Base-by-base conservation (phyloP, 37 sponge, comb jelly and placozoan genomes). In the Halichondria panicea region DNA sequence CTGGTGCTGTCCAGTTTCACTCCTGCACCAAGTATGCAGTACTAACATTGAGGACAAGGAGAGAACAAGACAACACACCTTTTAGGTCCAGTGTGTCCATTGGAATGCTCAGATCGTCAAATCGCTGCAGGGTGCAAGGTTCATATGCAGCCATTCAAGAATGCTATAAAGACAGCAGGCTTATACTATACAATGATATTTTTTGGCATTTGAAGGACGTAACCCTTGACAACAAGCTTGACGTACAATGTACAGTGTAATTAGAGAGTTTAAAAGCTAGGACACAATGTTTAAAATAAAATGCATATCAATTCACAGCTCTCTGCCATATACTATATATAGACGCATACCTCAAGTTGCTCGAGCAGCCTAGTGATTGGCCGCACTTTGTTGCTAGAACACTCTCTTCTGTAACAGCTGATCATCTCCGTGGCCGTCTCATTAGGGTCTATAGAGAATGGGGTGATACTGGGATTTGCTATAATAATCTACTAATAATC, bases 51-150 rank as follows among this genome's bases (percentile, higher is more conserved):
- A 27, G 4, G 56, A 55, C 25, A 48, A 15, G 52, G 52, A 48
- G 52, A 18, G 13, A 48, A 15, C 52, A 48, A 48, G 13, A 48
- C 15, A 48, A 15, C 52, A 0, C 41, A 84, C 85, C 85, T 74
- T 75, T 84, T 7, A 93, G 79, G 63, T 93, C 93, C 52, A 93
- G 74, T 8, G 84, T 88, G 69, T 93, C 89, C 24, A 85, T 85
- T 0, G 89, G 89, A 21, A 76, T 81, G 24, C 19, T 77, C 43
- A 93, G 81, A 35, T 84, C 82, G 55, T 93, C 81, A 40, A 93
- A 38, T 21, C 86, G 67, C 93, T 93, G 46, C n/a, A n/a, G n/a
- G n/a, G n/a, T n/a, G n/a, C n/a, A n/a, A n/a, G n/a, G n/a, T n/a
- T n/a, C n/a, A n/a, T n/a, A n/a, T n/a, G n/a, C n/a, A n/a, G n/a